These are phyloP conservation scores for Ceyx margarethae DNA, from an alignment of 2,113 vertebrate species.

Conservation along the genomic window DNA sequence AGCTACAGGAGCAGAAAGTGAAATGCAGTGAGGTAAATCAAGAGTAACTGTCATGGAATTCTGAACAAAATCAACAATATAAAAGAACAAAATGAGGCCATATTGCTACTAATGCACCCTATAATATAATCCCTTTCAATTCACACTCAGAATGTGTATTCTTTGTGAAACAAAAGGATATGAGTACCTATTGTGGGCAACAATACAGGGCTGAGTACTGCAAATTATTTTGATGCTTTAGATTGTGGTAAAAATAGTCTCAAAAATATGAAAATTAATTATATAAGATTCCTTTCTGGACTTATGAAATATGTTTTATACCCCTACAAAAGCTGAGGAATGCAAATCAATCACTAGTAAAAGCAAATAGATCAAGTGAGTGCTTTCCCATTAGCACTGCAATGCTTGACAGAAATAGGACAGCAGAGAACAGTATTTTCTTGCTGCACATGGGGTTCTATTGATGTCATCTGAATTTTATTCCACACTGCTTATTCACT, in stretches of 20 bases:
- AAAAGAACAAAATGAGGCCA: background rate
- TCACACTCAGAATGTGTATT: background rate
- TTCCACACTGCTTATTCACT: slow-evolving; percentile 20
- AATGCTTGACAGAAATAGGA: slow-evolving; percentile 77
- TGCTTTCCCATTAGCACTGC: slow-evolving; percentile 45
- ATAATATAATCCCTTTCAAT: background rate
- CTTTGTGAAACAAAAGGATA: background rate
- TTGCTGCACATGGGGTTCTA: slow-evolving; percentile 40
- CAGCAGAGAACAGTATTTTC: slow-evolving; percentile 46
- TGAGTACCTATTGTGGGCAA: background rate
- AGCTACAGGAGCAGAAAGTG: background rate
- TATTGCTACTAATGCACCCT: background rate
- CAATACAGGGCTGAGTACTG: background rate
- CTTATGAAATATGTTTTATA: background rate
- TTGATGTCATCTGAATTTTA: slow-evolving; percentile 65
- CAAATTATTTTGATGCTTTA: background rate
- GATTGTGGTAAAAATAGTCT: background rate
- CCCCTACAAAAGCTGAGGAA: background rate
- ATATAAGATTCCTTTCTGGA: background rate
- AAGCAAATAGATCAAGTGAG: slow-evolving; percentile 62
- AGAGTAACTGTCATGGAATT: background rate
- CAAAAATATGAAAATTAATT: slow-evolving; percentile 26
- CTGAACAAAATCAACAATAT: background rate
- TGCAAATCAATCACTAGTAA: slow-evolving; percentile 32
- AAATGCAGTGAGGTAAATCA: background rate